These are phyloP conservation scores for Drosophila watanabei DNA, from an alignment of 1,140 invertebrate genomes.

Conservation along the genomic window DNA sequence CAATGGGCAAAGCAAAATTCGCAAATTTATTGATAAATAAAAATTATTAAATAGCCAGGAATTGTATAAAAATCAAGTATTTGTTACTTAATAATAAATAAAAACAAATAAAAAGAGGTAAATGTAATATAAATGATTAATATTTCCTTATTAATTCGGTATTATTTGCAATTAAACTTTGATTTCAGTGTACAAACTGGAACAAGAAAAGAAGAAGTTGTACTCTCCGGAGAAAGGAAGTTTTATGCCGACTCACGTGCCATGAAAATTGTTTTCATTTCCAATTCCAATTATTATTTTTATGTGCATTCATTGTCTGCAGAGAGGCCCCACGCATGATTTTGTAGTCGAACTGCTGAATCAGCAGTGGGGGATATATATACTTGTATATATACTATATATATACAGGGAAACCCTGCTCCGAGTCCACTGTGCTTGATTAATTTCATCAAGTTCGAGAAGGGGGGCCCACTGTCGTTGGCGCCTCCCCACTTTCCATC, in stretches of 20 bases:
- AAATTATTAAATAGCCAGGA: constrained; percentile 19
- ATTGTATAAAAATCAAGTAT: background rate
- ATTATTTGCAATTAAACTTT: background rate
- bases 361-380: constrained; percentile 54
- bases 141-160: background rate
- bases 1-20: constrained; percentile 9
- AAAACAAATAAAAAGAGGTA: background rate
- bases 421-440: constrained; percentile 72
- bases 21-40: constrained; percentile 8
- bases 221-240: background rate
- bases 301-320: constrained; percentile 81
- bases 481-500: constrained; percentile 29
- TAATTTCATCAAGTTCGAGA: constrained; percentile 77
- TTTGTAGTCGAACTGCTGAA: constrained; percentile 71
- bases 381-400: constrained; percentile 4
- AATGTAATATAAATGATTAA: background rate
- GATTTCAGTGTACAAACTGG: background rate
- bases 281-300: constrained; percentile 83
- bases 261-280: constrained; percentile 80
- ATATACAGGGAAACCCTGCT: background rate
- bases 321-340: constrained; percentile 55
- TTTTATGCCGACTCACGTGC: constrained; percentile 69
- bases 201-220: background rate
- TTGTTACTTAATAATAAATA: background rate
- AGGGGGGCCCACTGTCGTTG: background rate